These are phyloP conservation scores for Colius striatus DNA, from an alignment of 2,113 vertebrate genomes.

Conservation along the genomic window DNA sequence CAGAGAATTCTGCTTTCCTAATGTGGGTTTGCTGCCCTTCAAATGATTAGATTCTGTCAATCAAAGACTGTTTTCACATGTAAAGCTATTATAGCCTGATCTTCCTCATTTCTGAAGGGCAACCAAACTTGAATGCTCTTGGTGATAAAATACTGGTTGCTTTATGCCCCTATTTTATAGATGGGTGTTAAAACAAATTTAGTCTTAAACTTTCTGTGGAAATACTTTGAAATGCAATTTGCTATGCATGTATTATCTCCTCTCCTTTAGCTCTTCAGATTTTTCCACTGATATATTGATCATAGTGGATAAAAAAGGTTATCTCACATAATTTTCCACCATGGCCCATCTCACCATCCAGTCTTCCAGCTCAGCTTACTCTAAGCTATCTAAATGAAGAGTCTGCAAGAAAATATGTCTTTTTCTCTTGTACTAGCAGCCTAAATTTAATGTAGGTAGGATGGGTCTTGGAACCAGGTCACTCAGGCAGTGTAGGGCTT, in stretches of 20 bases:
- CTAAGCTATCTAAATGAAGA: conserved; percentile 12
- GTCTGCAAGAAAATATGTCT: background rate
- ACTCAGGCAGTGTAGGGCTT: background rate
- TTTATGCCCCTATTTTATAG: conserved; percentile 41
- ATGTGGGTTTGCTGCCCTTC: conserved; percentile 74
- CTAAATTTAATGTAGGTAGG: background rate
- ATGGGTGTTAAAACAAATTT: conserved; percentile 67
- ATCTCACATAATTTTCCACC: conserved; percentile 9
- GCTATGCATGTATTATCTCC: conserved; percentile 48
- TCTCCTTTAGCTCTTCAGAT: conserved; percentile 44
- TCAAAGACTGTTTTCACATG: conserved; percentile 75
- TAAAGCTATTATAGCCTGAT: conserved; percentile 75
- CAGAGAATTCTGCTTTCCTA: conserved; percentile 61
- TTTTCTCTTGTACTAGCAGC: background rate
- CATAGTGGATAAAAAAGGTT: conserved; percentile 31
- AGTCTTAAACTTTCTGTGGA: conserved; percentile 52
- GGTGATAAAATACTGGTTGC: conserved; percentile 60
- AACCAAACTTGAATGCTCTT: conserved; percentile 71
- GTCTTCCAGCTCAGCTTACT: conserved; percentile 9
- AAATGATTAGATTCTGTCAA: conserved; percentile 80
- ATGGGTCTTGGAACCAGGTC: background rate
- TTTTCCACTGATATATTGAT: conserved; percentile 50
- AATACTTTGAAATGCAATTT: conserved; percentile 56
- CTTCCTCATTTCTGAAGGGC: conserved; percentile 74
- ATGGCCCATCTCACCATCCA: background rate